Base-by-base conservation (phyloP, 2,113 vertebrate genomes). In the Ciconia stormi region DNA sequence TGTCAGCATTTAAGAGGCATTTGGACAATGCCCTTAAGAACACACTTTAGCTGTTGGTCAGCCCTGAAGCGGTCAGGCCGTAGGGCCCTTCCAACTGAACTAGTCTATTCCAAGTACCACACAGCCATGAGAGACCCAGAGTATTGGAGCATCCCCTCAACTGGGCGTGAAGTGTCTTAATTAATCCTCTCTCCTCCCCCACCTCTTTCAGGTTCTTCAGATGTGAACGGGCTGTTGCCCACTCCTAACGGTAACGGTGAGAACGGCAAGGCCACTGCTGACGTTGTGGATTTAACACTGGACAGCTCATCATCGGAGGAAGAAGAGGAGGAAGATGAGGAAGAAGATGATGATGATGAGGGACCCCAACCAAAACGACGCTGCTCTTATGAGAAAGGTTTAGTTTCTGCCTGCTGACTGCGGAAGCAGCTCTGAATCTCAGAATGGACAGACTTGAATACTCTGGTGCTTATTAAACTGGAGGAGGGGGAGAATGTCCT, bases 361-460 rank as follows among this genome's bases (percentile, higher is more conserved):
- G 99, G 99, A 87, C 99, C 99, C 49, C 97, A 99, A 84, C 98
- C 99, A 36, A 99, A 99, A 96, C 98, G 99, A 69, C 98, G 99
- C 98, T 99, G 99, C 97, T 98, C 99, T 90, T 99, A 99, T 3
- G 99, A 99, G 97, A 99, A 99, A 97, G 99, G 99, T 97, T 98
- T 99, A 96, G 99, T 99, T 95, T 99, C 99, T 32, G 99, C 99
- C 91, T 99, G 99, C 98, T 99, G 99, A 99, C 98, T 90, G 90
- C 46, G 11, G 77, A 91, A 56, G 78, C 36, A 44, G 89, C 89
- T 87, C 80, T 11, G 13, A 18, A 42, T 87, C 79, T 83, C 96
- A 32, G 62, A 42, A 95, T 10, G 95, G 86, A 94, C 96, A 97
- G 96, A 85, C 96, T 94, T 97, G 87, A 97, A 97, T 97, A 95